Evolutionary conservation across 92 coral and sea anemone species (phyloP).

Genomic region (Phenganax marumi): DNA sequence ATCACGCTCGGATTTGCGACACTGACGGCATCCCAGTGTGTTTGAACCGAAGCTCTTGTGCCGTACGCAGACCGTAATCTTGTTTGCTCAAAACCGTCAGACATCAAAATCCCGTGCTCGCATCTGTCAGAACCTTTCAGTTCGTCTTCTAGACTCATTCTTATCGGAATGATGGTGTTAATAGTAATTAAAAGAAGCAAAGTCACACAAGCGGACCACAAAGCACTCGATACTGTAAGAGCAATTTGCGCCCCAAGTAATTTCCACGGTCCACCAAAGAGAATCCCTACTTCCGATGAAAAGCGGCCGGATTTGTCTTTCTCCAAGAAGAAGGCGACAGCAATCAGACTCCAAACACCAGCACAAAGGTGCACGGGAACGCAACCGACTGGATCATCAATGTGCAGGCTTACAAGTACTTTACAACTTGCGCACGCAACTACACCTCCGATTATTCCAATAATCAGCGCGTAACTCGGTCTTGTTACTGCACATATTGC

Average conservation of each 20-base stretch:
- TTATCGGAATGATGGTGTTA: constrained; percentile 51
- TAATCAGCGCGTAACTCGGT: constrained; percentile 53
- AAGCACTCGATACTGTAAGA: constrained; percentile 40
- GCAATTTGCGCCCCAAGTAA: constrained; percentile 68
- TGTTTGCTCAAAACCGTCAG: background rate
- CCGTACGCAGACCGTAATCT: constrained; percentile 6
- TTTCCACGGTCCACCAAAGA: constrained; percentile 70
- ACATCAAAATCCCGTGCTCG: constrained; percentile 64
- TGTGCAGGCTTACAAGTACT: constrained; percentile 50
- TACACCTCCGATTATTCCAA: constrained; percentile 59
- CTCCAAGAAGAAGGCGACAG: constrained; percentile 72
- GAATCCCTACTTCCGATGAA: constrained; percentile 56
- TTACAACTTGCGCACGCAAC: constrained; percentile 53
- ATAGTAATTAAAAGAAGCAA: constrained; percentile 50
- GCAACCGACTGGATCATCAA: constrained; percentile 73
- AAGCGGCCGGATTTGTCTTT: constrained; percentile 56
- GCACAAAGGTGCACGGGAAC: constrained; percentile 74
- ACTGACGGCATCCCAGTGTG: background rate
- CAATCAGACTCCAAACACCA: constrained; percentile 77
- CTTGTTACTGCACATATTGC: constrained; percentile 59
- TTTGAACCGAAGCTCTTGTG: background rate
- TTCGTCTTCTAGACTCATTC: constrained; percentile 75
- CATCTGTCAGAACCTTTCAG: constrained; percentile 77
- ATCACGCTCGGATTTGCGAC: background rate
- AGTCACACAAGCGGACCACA: constrained; percentile 67